These are phyloP conservation scores for Heliconius congener DNA, from an alignment of 1,140 invertebrate genomes.

Conservation along the genomic window DNA sequence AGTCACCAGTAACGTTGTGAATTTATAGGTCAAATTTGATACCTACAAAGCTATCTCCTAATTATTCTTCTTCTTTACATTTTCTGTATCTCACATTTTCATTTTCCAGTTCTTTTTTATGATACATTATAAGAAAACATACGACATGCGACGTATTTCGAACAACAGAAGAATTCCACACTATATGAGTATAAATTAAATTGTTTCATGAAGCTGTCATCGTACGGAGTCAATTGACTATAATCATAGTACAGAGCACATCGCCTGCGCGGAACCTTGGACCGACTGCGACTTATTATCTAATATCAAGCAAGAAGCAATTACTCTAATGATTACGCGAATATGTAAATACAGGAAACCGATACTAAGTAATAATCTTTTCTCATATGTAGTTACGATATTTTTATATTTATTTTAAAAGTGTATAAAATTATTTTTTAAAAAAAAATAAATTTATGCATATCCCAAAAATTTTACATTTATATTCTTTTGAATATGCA, in stretches of 20 bases:
- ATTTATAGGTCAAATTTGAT: not conserved
- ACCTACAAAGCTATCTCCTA: too few species aligned
- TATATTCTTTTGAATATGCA: too few species aligned
- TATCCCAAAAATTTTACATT: too few species aligned
- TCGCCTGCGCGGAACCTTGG: constrained; percentile 39
- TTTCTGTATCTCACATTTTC: too few species aligned
- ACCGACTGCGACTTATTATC: constrained; percentile 43
- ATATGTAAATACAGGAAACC: constrained; percentile 19
- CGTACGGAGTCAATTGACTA: constrained; percentile 42
- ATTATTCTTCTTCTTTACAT: too few species aligned
- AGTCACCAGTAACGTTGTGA: not conserved
- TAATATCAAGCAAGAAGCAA: constrained; percentile 36
- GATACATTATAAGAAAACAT: not conserved
- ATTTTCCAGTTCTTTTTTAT: not conserved
- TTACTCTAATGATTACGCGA: constrained; percentile 30
- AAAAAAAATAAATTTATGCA: not conserved
- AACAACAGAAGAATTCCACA: not conserved
- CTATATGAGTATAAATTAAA: constrained; percentile 28
- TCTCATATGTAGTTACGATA: not conserved
- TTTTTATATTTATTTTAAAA: not conserved
- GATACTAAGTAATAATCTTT: not conserved
- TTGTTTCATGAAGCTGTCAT: constrained; percentile 29
- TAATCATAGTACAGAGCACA: constrained; percentile 35
- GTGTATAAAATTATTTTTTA: not conserved
- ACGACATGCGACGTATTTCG: not conserved